Evolutionary conservation across 2,888 invertebrate species (phyloP), one percentile per base, ranked within the genome.

Genomic region (Dicranocentrus wangi): DNA sequence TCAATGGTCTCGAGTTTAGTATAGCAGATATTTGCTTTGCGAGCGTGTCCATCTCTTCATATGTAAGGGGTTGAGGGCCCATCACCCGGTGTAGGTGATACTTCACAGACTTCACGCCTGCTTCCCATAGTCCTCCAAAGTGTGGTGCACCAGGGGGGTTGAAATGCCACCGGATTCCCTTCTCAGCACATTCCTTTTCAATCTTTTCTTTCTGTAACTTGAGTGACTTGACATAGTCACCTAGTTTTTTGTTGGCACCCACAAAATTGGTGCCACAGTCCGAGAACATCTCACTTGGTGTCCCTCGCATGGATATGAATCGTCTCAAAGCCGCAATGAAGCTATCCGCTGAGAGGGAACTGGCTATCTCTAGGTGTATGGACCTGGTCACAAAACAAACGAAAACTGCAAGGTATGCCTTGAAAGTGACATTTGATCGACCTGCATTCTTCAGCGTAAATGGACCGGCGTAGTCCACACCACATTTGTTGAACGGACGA

Each of bases 1-100:
- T 81, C 0, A 88, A 17, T 0, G 88, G 87, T 8, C 87, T 66
- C 7, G 87, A 87, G 73, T 88, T 88, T 5, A 88, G 73, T 5
- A 87, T 83, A 0, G 84, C 87, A 68, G 88, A 87, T 39, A 87
- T 87, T 21, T 84, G 84, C 2, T 5, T 21, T 3, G 21, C 7
- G 72, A 47, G 10, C 55, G 82, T 13, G 7, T 1, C 0, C 0
- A 75, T 8, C 15, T 75, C 65, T 5, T 75, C 75, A n/a, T 15
- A 55, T 0, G 65, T 65, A 0, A 66, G 27, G 0, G 7, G 0
- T 0, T 15, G 1, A 0, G 39, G 10, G 0, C 75, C 75, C 5
- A 65, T 25, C 8, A 75, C 75, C 0, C 65, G 65, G 1, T 5
- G 2, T 17, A 75, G 19, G 21, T 75, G 75, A 13, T 75, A 23